phyloP scores from a whole-genome alignment of 2,888 invertebrate species.

The Aphodius granarius region DNA sequence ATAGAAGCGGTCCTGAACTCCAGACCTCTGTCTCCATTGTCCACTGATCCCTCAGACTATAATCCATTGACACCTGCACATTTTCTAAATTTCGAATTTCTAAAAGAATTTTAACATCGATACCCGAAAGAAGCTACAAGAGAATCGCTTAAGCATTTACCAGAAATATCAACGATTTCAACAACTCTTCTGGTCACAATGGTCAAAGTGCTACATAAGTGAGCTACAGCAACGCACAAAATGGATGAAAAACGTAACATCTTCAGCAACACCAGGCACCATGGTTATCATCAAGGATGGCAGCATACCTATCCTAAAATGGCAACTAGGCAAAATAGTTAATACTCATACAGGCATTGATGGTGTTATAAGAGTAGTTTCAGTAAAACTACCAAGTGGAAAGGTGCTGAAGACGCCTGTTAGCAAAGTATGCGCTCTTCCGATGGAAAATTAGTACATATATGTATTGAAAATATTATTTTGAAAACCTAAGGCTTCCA shows the following conservation, averaged over 20 bases:
- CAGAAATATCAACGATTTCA: no score
- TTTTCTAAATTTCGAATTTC: no score
- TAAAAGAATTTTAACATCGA: neutral
- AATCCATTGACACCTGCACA: neutral
- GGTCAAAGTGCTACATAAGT: constrained; percentile 1
- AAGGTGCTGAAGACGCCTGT: no score
- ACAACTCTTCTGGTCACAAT: constrained; percentile 2
- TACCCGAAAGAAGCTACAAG: neutral
- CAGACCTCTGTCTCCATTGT: no score
- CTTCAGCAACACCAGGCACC: neutral
- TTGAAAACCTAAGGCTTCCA: no score
- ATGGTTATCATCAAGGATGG: constrained; percentile 23
- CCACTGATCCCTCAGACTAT: neutral
- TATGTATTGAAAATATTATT: no score
- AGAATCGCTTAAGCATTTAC: neutral
- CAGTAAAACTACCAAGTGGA: neutral
- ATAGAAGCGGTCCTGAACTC: no score
- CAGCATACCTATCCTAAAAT: constrained; percentile 14
- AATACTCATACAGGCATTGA: constrained; percentile 14
- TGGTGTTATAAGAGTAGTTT: neutral
- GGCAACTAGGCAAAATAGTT: constrained; percentile 18
- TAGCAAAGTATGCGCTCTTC: no score
- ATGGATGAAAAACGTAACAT: neutral
- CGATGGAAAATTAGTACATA: no score
- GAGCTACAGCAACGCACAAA: neutral